phyloP scores from a whole-genome alignment of 1,140 invertebrate species.

The Sarcophaga peregrina region DNA sequence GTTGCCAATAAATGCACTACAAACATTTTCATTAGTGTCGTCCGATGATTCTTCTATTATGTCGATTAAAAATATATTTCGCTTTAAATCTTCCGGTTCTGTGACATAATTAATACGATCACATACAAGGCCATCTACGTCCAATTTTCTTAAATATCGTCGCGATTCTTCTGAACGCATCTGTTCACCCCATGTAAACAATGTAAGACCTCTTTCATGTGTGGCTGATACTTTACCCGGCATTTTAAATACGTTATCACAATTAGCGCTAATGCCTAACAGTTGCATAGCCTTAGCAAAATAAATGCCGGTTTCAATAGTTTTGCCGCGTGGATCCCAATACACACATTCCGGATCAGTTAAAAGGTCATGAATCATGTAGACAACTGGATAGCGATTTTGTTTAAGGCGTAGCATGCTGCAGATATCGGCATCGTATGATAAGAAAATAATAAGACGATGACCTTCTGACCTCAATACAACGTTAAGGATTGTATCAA shows the following conservation, averaged over 20 bases:
- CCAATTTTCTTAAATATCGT: not conserved
- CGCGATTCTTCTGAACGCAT: not conserved
- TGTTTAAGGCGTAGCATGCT: constrained; percentile 91
- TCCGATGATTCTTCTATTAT: not conserved
- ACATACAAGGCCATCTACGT: constrained; percentile 18
- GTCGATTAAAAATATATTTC: not conserved
- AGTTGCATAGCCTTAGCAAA: constrained; percentile 31
- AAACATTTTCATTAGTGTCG: too few relatives aligned
- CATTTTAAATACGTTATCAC: not conserved
- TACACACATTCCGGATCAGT: not conserved
- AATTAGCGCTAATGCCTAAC: not conserved
- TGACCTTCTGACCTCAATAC: constrained; percentile 79
- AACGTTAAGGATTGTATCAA: constrained; percentile 82
- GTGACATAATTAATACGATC: constrained; percentile 12
- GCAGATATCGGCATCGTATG: constrained; percentile 94
- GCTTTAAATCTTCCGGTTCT: not conserved
- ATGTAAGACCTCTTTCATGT: not conserved
- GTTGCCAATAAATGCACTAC: too few relatives aligned
- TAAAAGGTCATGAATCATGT: constrained; percentile 78
- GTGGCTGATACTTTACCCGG: not conserved
- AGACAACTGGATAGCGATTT: constrained; percentile 91
- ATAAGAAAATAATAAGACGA: constrained; percentile 88
- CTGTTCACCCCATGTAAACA: not conserved
- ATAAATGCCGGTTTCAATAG: not conserved
- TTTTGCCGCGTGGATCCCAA: constrained; percentile 38